phyloP scores from a whole-genome alignment of 1,140 invertebrate genomes.

The Caenorhabditis briggsae region DNA sequence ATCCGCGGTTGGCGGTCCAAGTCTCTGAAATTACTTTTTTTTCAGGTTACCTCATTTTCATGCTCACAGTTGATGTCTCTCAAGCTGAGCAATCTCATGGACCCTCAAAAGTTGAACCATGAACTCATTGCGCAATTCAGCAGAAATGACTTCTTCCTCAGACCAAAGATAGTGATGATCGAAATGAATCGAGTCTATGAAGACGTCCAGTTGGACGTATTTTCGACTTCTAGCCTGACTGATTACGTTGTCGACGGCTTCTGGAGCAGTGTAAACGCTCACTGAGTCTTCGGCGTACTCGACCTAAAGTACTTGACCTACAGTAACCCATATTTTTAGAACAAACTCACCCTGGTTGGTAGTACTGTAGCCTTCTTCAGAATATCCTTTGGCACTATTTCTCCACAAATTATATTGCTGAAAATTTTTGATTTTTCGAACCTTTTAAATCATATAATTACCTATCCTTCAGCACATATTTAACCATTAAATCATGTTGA shows the following conservation, averaged over 20 bases:
- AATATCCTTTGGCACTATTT: not conserved
- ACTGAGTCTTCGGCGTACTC: slow-evolving; percentile 28
- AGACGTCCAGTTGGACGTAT: slow-evolving; percentile 39
- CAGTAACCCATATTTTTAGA: too few relatives aligned
- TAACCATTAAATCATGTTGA: slow-evolving; percentile 21
- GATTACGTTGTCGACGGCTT: slow-evolving; percentile 6
- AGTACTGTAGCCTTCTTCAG: not conserved
- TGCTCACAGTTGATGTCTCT: slow-evolving; percentile 24
- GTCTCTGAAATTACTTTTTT: not conserved
- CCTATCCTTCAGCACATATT: slow-evolving; percentile 38
- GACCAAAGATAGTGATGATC: slow-evolving; percentile 46
- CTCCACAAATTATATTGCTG: slow-evolving; percentile 22
- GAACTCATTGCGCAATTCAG: slow-evolving; percentile 17
- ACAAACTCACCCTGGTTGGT: slow-evolving; percentile 16
- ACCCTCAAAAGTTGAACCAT: slow-evolving; percentile 41
- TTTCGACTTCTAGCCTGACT: slow-evolving; percentile 35
- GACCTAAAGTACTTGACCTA: too few relatives aligned
- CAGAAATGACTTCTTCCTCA: not conserved
- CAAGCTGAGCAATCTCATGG: slow-evolving; percentile 44
- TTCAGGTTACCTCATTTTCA: not conserved
- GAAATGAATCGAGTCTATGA: slow-evolving; percentile 37
- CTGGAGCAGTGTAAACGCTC: slow-evolving; percentile 13
- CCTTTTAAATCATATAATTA: not conserved
- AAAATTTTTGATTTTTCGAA: not conserved
- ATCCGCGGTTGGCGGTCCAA: not conserved